Evolutionary conservation across 2,888 invertebrate species (phyloP).

Genomic region (Hemaris fuciformis): DNA sequence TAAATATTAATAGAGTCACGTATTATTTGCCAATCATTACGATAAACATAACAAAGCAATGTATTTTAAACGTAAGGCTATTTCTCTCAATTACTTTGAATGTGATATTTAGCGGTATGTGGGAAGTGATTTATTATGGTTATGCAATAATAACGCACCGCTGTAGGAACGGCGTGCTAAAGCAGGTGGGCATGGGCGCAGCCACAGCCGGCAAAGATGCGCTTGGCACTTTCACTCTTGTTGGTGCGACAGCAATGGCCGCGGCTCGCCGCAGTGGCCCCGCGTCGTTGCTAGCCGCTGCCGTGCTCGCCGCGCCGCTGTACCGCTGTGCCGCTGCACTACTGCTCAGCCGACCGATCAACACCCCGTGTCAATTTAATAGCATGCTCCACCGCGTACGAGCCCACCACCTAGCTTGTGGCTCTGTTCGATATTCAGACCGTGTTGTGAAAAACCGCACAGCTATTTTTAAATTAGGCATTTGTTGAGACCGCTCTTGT

Average conservation of each 20-base stretch:
- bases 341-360: constrained; percentile 38
- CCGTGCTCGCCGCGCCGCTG: constrained; percentile 40
- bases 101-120: constrained; percentile 22
- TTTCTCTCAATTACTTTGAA: neutral
- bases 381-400: constrained; percentile 58
- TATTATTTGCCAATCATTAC: neutral
- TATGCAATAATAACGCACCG: constrained; percentile 45
- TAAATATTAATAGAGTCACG: neutral
- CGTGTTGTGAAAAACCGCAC: constrained; percentile 53
- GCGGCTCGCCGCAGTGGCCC: constrained; percentile 61
- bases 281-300: constrained; percentile 66
- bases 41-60: neutral
- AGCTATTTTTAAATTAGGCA: constrained; percentile 54
- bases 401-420: constrained; percentile 48
- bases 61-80: neutral
- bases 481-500: constrained; percentile 42
- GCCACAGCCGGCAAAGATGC: constrained; percentile 51
- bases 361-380: constrained; percentile 57
- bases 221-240: constrained; percentile 77
- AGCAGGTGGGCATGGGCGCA: constrained; percentile 60
- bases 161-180: constrained; percentile 47
- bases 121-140: constrained; percentile 43
- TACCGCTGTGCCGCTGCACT: constrained; percentile 30
- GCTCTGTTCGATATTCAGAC: constrained; percentile 60
- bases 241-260: constrained; percentile 49